phyloP scores from a whole-genome alignment of 2,113 vertebrate species.

The Hemiscyllium ocellatum region DNA sequence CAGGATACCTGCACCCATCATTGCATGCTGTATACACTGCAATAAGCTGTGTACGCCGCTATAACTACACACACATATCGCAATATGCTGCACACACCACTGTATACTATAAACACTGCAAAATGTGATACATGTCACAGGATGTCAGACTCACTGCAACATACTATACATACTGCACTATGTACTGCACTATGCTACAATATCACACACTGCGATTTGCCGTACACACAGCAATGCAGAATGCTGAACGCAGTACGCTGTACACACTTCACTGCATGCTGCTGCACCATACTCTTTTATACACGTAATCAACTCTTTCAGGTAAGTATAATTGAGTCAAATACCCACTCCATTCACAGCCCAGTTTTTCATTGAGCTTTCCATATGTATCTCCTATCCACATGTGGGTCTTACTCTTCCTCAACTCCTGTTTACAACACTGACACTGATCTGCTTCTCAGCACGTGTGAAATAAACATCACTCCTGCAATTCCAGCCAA shows the following conservation, averaged over 20 bases:
- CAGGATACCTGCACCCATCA: no score
- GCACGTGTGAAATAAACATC: conserved; percentile 9
- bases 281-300: not conserved
- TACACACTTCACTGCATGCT: not conserved
- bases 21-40: not conserved
- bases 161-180: not conserved
- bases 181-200: not conserved
- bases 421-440: not conserved
- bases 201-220: not conserved
- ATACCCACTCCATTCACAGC: not conserved
- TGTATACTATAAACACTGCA: not conserved
- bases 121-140: not conserved
- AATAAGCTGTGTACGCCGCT: not conserved
- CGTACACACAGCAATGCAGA: not conserved
- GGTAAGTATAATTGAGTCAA: not conserved
- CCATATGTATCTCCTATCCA: not conserved
- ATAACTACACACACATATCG: not conserved
- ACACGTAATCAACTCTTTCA: not conserved
- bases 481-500: not conserved
- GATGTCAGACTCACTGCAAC: not conserved
- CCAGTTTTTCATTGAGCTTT: not conserved
- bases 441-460: not conserved
- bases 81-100: no score
- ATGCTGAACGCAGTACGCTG: no score
- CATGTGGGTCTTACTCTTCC: not conserved